Evolutionary conservation across 2,888 invertebrate genomes (phyloP), one percentile per base, ranked within the genome.

Genomic region (Cybosia mesomella): DNA sequence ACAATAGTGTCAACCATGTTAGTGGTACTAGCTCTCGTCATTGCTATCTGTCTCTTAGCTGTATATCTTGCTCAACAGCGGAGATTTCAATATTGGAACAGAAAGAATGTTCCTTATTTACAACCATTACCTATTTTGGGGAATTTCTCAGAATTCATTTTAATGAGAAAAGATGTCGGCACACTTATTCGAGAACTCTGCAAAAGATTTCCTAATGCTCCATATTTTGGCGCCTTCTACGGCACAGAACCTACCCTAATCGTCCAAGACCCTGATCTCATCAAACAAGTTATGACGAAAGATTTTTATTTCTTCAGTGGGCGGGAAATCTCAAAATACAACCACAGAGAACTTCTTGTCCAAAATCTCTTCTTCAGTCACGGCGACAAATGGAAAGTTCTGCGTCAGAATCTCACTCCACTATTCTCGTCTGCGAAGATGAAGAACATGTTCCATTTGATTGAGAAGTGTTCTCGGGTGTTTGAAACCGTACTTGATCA

Each of bases 381-480:
- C 55, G 93, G 93, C 0, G 90, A 92, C 72, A 72, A 77, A 2
- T 93, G 93, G 92, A 91, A 88, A 64, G 85, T 91, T 0, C 54
- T 89, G 2, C 80, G 93, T 0, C 92, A 92, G 72, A 91, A 91
- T 65, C 68, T 90, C 15, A 89, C 89, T 0, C 90, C 90, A 0
- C 64, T 92, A 0, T 94, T 92, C 74, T 86, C 93, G 0, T 86
- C 90, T 0, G 79, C 87, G 0, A 93, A 92, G 74, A 90, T 92
- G 85, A 92, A 87, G 70, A 90, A 85, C 21, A 93, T 93, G 93
- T 93, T 92, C 62, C 78, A 87, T 68, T 72, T 92, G 13, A 87
- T 92, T 9, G 82, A 85, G 61, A 83, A 86, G 10, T 88, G 89
- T 63, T 68, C 85, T 0, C 64, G 75, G 11, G 74, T 72, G 0